Conservation (phyloP, 2,113 vertebrate genomes). For the Tupaia tana region DNA sequence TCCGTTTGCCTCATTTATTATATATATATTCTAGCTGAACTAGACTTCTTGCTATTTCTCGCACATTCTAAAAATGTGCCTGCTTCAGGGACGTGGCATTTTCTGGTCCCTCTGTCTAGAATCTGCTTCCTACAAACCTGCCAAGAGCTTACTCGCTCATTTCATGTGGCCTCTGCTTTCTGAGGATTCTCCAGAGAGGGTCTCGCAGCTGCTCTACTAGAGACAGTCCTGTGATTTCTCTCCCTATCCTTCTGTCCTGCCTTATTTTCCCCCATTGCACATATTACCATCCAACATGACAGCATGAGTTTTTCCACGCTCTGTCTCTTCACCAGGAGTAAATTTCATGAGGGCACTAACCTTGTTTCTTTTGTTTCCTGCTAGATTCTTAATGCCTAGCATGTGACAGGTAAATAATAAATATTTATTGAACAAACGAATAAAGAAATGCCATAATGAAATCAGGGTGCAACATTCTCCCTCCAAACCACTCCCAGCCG, state of each 20-base stretch:
- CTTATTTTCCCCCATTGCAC: neutral
- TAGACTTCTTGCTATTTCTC: neutral
- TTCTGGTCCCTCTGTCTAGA: neutral
- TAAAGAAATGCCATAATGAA: neutral
- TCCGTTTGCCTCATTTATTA: neutral
- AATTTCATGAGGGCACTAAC: neutral
- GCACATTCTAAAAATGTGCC: neutral
- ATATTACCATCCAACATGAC: neutral
- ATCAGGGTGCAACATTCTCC: neutral
- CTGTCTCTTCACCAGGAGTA: neutral
- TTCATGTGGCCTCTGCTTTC: neutral
- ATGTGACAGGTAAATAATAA: neutral
- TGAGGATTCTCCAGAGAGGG: neutral
- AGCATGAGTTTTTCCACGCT: neutral
- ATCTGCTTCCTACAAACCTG: neutral
- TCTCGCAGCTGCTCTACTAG: neutral
- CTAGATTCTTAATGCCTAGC: neutral
- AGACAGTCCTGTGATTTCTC: neutral
- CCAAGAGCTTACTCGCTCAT: too few species aligned
- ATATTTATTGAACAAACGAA: neutral
- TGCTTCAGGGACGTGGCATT: neutral
- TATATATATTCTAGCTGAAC: neutral
- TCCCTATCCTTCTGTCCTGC: neutral
- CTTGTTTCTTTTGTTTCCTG: neutral
- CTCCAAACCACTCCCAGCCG: neutral